Evolutionary conservation across 2,113 vertebrate species (phyloP), one percentile per base, ranked within the genome.

Genomic region (Prionailurus viverrinus): DNA sequence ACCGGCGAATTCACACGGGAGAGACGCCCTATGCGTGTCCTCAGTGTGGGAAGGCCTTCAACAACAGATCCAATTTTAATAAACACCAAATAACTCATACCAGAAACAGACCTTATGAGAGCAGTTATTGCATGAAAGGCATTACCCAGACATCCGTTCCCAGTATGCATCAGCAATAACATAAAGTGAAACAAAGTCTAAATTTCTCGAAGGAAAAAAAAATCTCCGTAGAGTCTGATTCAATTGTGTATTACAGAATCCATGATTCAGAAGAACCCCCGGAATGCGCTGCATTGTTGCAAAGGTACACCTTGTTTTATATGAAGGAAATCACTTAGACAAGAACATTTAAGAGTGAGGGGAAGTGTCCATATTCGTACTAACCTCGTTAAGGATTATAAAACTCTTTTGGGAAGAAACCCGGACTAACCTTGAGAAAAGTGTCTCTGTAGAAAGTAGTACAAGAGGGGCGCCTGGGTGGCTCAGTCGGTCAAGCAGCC

Each of bases 1-100:
- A 93, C 45, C 92, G 93, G 31, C 76, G 63, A 51, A 89, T 86
- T 86, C 96, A 92, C 83, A 95, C 63, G 1, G 76, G 45, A 83
- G 92, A 94, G 58, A 97, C 84, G 68, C 39, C 68, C 41, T 87
- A 25, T 13, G 18, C 65, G 12, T 92, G 92, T 90, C 41, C 51
- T 63, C 48, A 91, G 11, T 94, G 94, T 48, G 53, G 61, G 33
- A 89, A 93, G 51, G 23, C 66, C 73, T 97, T 90, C 68, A 97
- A 33, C 71, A 87, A 85, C 33, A 71, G 69, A 23, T 82, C 84
- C 69, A 74, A 73, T 90, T 83, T 78, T 23, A 94, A 51, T 51
- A 96, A 91, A 82, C 71, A 81, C 45, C 73, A 83, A 51, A 89
- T 51, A 69, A 65, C 80, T 91, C 93, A 93, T 15, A 65, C 18